Evolutionary conservation across 2,888 invertebrate genomes (phyloP).

Genomic region (Tetrapedia diversipes): DNA sequence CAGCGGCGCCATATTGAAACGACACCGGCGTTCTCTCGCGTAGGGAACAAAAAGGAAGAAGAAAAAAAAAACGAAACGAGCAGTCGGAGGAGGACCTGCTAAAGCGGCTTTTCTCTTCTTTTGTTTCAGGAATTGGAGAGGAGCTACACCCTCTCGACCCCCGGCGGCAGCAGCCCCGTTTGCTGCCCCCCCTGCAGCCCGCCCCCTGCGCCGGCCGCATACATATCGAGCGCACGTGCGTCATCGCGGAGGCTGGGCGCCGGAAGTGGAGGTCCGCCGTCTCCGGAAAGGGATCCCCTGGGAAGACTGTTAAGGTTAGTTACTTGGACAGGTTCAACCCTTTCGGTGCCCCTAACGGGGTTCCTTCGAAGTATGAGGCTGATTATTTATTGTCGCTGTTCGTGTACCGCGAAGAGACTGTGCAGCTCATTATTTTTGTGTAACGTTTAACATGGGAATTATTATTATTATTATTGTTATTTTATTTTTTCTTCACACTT

Average conservation of each 20-base stretch:
- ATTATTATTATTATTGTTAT: too few species aligned
- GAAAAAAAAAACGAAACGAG: background rate
- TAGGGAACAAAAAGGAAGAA: too few species aligned
- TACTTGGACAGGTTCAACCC: too few species aligned
- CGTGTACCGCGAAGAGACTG: too few species aligned
- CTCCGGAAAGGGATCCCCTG: conserved; percentile 77
- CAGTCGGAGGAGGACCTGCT: conserved; percentile 20
- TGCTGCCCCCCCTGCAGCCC: conserved; percentile 79
- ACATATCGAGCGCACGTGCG: conserved; percentile 80
- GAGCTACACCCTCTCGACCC: conserved; percentile 78
- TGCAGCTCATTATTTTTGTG: too few species aligned
- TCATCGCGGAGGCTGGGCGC: conserved; percentile 77
- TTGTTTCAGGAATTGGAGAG: conserved; percentile 78
- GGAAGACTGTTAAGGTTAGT: conserved; percentile 76
- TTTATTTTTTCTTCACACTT: too few species aligned
- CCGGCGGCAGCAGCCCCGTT: conserved; percentile 77
- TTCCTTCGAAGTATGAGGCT: background rate
- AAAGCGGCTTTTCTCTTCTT: conserved; percentile 45
- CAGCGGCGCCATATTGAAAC: conserved; percentile 27
- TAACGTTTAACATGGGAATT: too few species aligned
- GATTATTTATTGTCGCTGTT: too few species aligned
- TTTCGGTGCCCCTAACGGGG: background rate
- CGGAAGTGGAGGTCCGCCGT: conserved; percentile 73
- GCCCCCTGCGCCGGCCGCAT: conserved; percentile 79
- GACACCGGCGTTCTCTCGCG: conserved; percentile 2